Conservation (phyloP, 2,888 invertebrate species). For the Papilio demoleus region DNA sequence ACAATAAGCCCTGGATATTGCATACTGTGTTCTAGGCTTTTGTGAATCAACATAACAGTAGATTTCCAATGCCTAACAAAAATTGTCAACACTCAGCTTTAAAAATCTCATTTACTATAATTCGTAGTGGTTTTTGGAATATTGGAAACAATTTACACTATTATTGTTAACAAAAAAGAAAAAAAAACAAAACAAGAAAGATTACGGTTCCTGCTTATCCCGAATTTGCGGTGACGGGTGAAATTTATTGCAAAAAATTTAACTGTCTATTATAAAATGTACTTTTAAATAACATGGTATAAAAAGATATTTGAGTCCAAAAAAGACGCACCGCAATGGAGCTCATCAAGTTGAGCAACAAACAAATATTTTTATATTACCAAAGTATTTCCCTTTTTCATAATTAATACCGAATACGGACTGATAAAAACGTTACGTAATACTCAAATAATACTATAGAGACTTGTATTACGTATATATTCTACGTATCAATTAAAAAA, state of each 20-base stretch:
- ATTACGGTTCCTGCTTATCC: background rate
- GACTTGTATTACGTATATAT: too few species aligned
- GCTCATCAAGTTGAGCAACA: background rate
- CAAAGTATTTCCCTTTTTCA: background rate
- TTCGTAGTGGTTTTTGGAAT: too few species aligned
- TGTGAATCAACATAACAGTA: background rate
- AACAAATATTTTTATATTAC: background rate
- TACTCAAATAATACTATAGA: background rate
- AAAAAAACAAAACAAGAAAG: too few species aligned
- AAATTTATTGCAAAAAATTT: background rate
- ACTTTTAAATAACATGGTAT: background rate
- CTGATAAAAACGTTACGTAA: constrained; percentile 1
- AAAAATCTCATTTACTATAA: too few species aligned
- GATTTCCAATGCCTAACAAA: background rate
- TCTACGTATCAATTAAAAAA: too few species aligned
- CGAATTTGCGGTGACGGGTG: background rate
- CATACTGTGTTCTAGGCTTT: background rate
- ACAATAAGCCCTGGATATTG: constrained; percentile 7
- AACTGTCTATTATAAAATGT: background rate
- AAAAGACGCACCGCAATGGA: background rate
- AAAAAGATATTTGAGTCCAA: background rate
- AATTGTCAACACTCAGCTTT: background rate
- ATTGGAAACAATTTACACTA: too few species aligned
- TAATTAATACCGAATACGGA: background rate
- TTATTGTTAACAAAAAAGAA: too few species aligned